Evolutionary conservation across 2,888 invertebrate genomes (phyloP).

Genomic region (Agrochola litura): DNA sequence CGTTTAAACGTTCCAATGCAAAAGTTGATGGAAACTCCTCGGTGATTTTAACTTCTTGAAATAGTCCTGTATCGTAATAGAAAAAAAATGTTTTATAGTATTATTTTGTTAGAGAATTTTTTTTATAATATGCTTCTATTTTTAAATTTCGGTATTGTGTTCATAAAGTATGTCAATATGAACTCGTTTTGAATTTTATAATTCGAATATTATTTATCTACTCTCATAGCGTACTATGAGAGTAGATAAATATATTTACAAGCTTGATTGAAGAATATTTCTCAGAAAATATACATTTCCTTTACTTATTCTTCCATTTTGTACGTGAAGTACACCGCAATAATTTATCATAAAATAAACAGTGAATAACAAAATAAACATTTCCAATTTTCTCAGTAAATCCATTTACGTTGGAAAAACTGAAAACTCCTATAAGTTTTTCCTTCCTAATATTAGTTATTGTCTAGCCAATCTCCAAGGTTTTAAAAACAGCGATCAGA

Average conservation of each 20-base stretch:
- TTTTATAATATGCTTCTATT: too few relatives aligned
- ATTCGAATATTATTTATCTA: too few relatives aligned
- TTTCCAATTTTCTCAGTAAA: slow-evolving; percentile 51
- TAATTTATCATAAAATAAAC: slow-evolving; percentile 46
- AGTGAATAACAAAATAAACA: slow-evolving; percentile 34
- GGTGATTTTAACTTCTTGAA: too few relatives aligned
- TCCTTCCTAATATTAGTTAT: slow-evolving; percentile 35
- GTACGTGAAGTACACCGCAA: slow-evolving; percentile 10
- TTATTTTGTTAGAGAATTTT: too few relatives aligned
- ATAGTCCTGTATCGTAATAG: too few relatives aligned
- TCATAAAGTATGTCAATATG: too few relatives aligned
- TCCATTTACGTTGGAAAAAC: slow-evolving; percentile 36
- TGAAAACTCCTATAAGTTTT: slow-evolving; percentile 39
- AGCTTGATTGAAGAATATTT: neutral
- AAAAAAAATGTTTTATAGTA: too few relatives aligned
- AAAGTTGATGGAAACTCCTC: too few relatives aligned
- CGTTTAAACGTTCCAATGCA: too few relatives aligned
- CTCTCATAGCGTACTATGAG: too few relatives aligned
- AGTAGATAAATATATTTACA: neutral
- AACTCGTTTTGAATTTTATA: too few relatives aligned
- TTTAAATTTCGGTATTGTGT: too few relatives aligned
- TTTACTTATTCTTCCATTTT: neutral
- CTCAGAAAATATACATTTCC: neutral
- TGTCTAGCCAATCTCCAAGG: slow-evolving; percentile 48
- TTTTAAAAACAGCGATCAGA: slow-evolving; percentile 43